Percentiles rank a stretch among this genome's conserved stretches.
Evolutionary conservation across 2,888 invertebrate species (phyloP).

Genomic region (Psylliodes chrysocephalus): DNA sequence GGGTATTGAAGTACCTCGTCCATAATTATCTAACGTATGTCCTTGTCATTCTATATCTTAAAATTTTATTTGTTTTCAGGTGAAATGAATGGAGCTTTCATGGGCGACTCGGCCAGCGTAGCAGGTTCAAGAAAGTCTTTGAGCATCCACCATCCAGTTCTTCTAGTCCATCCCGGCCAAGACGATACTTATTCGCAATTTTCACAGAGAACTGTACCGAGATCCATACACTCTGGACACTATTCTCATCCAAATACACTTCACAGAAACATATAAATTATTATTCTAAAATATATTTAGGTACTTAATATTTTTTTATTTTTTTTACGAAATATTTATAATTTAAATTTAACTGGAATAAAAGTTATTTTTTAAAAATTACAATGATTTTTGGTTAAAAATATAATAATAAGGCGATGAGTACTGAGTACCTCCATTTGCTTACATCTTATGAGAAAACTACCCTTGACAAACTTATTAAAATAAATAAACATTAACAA

Average conservation of each 20-base stretch:
- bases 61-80: no score
- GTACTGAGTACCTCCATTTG: no score
- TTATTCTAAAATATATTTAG: neutral
- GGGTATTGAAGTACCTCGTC: no score
- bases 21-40: no score
- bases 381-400: no score
- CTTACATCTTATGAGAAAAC: no score
- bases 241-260: conserved; percentile 59
- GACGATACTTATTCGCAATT: conserved; percentile 84
- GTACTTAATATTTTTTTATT: neutral
- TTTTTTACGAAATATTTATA: neutral
- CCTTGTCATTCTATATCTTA: no score
- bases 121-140: conserved; percentile 86
- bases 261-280: conserved; percentile 63
- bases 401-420: no score
- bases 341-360: no score
- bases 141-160: conserved; percentile 82
- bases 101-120: conserved; percentile 86
- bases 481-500: no score
- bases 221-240: conserved; percentile 62
- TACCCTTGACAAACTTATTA: no score
- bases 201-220: conserved; percentile 73
- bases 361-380: no score
- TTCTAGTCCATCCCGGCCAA: conserved; percentile 78
- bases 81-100: conserved; percentile 88